Evolutionary conservation across 1,140 invertebrate species (phyloP), one percentile per base, ranked within the genome.

Genomic region (Brachionus rubens): DNA sequence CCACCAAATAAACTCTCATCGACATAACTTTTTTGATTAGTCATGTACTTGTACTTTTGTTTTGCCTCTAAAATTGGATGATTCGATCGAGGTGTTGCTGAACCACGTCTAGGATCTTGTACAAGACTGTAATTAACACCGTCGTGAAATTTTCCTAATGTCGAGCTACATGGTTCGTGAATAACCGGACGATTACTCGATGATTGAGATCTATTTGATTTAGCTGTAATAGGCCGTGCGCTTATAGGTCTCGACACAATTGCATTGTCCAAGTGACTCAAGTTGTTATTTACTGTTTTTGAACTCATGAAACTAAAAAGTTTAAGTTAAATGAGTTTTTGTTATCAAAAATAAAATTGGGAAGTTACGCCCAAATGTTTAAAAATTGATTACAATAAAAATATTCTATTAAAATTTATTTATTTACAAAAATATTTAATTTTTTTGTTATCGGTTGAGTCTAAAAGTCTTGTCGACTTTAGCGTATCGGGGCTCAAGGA

Each of bases 21-120:
- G 7, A 72, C 47, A 54, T 48, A 72, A 19, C 46, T 72, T 41
- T 72, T 72, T 21, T 72, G 28, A 36, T n/a, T 48, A 9, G 24
- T 47, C 68, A 72, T 72, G 24, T 72, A 72, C 48, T 54, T 72
- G 24, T 50, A 72, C 40, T 72, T 48, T 72, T 48, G 68, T 14
- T 54, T 72, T 33, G 68, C 68, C 12, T 65, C 59, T 2, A 65
- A 40, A 4, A 65, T 14, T 26, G 46, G 68, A 54, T 72, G 46
- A 30, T 40, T 48, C 4, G 68, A 72, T 16, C 68, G 14, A 48
- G 68, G 68, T 21, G 68, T 54, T 9, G 48, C 48, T 10, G 46
- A 30, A n/a, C 43, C 68, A 9, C 59, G 59, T 65, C 24, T 50
- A 12, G 9, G 26, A 33, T 72, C 68, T 26, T 72, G 19, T 24